Percentiles rank a stretch among this genome's conserved stretches.
These are phyloP conservation scores for Rhizoglyphus robini DNA, from an alignment of 1,140 invertebrate genomes.

Conservation along the genomic window DNA sequence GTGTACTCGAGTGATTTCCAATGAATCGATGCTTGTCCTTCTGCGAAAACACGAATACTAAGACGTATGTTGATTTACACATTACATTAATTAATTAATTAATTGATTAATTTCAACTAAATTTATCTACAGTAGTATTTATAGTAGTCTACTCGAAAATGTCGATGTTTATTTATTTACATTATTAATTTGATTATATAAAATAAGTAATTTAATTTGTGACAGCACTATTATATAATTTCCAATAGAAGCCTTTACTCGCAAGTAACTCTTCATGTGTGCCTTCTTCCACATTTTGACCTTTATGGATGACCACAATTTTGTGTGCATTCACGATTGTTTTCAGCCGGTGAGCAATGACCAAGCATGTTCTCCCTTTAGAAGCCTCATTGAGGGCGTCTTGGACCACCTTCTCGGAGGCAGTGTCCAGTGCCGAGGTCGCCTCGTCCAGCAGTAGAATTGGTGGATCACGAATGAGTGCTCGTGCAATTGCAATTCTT, in stretches of 20 bases:
- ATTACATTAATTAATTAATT: no score
- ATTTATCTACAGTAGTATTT: no score
- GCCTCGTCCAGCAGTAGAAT: slow-evolving; percentile 31
- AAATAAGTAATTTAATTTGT: no score
- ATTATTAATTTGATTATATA: no score
- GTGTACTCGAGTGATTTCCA: no score
- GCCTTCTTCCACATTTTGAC: slow-evolving; percentile 60
- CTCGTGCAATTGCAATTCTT: slow-evolving; percentile 52
- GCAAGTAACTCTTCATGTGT: slow-evolving; percentile 62
- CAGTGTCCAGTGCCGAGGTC: slow-evolving; percentile 30
- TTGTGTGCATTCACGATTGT: slow-evolving; percentile 55
- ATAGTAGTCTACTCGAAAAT: no score
- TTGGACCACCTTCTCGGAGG: slow-evolving; percentile 40
- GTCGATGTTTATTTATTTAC: no score
- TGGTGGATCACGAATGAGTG: slow-evolving; percentile 45
- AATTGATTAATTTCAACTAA: no score
- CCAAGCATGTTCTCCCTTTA: slow-evolving; percentile 49
- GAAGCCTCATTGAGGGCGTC: slow-evolving; percentile 51
- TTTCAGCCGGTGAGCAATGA: slow-evolving; percentile 58
- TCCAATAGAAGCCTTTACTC: slow-evolving; percentile 59
- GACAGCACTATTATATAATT: slow-evolving; percentile 39
- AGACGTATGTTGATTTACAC: no score
- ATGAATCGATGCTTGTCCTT: no score
- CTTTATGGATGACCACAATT: slow-evolving; percentile 64
- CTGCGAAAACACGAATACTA: no score